Base-by-base conservation (phyloP, 2,888 invertebrate genomes). In the Yponomeuta evonymella region DNA sequence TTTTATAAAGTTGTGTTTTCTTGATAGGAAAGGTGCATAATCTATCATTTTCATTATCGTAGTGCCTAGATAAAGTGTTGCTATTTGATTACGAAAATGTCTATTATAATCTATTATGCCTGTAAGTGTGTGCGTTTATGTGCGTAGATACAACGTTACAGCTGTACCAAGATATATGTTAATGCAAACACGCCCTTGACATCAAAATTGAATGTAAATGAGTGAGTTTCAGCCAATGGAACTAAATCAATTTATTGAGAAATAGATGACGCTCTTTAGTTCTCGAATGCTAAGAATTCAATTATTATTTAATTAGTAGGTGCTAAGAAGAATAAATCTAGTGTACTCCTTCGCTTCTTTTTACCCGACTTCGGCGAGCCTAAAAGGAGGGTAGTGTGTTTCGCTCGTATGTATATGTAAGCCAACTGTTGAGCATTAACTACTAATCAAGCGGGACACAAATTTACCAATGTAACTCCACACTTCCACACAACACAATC, bases 191-290 rank as follows among this genome's bases (percentile, higher is more conserved):
- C 33, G 67, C 15, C 43, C 67, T 67, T 67, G 67, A 67, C 67
- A 67, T 67, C 33, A 67, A 67, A 67, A 33, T 43, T 12, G 2
- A 43, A 67, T 67, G 67, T 36, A 67, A 67, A 67, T 67, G 43
- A 5, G 67, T 36, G 67, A 67, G 5, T 36, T 67, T 67, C 67
- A 67, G 67, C 43, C 51, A n/a, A 33, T n/a, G n/a, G 33, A n/a
- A 67, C 67, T 67, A 43, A n/a, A 48, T n/a, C 51, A 68, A 51
- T 51, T 51, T 36, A 23, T 51, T 68, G 68, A 77, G 94, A 94
- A 76, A 93, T 93, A 86, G 43, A 8, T 6, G 43, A 43, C 5
- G 43, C 43, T 43, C 43, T 43, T 43, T 43, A 1, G 43, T 43
- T 43, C 43, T 43, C 43, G 1, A 43, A 43, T 43, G 1, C 43